These are phyloP conservation scores for Triops longicaudatus DNA, from an alignment of 1,140 invertebrate genomes.

Conservation along the genomic window DNA sequence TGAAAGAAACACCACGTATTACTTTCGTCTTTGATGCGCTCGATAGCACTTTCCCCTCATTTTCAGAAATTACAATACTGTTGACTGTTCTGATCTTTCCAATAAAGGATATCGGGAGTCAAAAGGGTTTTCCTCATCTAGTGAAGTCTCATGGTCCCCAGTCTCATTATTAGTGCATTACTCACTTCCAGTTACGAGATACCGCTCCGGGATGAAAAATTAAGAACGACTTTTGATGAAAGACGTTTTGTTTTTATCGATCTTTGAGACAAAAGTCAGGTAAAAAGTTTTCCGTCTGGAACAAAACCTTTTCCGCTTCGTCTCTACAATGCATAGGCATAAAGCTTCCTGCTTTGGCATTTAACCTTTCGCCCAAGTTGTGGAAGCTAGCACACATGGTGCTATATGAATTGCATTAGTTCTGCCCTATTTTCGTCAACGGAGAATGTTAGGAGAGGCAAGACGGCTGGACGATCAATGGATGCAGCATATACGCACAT, in stretches of 20 bases:
- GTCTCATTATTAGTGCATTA: not conserved
- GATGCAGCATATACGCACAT: constrained; percentile 1
- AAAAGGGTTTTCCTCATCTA: not conserved
- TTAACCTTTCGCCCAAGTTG: not conserved
- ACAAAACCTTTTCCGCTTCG: not conserved
- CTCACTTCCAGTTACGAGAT: too few relatives aligned
- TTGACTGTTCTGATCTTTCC: too few relatives aligned
- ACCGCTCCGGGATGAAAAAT: too few relatives aligned
- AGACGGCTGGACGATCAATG: not conserved
- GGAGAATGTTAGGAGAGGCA: not conserved
- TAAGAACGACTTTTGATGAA: too few relatives aligned
- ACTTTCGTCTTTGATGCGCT: too few relatives aligned
- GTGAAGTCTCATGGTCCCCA: not conserved
- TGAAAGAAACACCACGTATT: too few relatives aligned
- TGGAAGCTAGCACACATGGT: not conserved
- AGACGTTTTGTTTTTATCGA: too few relatives aligned
- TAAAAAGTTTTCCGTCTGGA: too few relatives aligned
- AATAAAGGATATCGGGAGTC: not conserved
- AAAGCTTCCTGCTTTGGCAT: not conserved
- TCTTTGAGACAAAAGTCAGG: too few relatives aligned
- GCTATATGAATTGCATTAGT: not conserved
- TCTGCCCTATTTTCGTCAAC: not conserved
- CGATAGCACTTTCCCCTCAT: too few relatives aligned
- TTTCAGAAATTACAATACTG: too few relatives aligned
- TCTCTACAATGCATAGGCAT: not conserved